Percentiles rank a stretch among this genome's conserved stretches.
phyloP scores from a whole-genome alignment of 2,113 vertebrate species.

The Notarius quadriscutis region DNA sequence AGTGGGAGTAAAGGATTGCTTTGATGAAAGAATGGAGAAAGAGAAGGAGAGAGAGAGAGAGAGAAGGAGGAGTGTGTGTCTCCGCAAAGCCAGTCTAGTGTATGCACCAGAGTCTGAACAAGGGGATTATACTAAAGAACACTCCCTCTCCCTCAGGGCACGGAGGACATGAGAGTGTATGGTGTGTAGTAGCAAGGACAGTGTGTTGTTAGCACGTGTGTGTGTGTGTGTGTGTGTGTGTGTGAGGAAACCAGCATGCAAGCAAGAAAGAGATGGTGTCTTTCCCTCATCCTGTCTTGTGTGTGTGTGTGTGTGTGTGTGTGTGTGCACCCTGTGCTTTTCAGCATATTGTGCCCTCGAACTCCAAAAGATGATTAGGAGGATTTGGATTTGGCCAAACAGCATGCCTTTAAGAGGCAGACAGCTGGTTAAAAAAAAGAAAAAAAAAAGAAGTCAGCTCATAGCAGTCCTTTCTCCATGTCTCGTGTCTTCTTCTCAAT shows the following conservation, averaged over 20 bases:
- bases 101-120: slow-evolving; percentile 72
- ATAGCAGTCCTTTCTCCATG: slow-evolving; percentile 55
- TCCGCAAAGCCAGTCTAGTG: slow-evolving; percentile 56
- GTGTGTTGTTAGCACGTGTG: slow-evolving; percentile 27
- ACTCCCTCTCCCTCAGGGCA: slow-evolving; percentile 65
- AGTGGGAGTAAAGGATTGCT: slow-evolving; percentile 45
- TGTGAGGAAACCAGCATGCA: slow-evolving; percentile 30
- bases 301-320: slow-evolving; percentile 19
- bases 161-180: slow-evolving; percentile 67
- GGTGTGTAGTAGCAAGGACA: slow-evolving; percentile 35
- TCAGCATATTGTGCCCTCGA: slow-evolving; percentile 77
- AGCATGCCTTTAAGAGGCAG: slow-evolving; percentile 76
- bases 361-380: slow-evolving; percentile 80
- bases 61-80: slow-evolving; percentile 28
- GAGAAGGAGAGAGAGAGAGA: slow-evolving; percentile 24
- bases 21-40: slow-evolving; percentile 49
- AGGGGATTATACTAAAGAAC: slow-evolving; percentile 73
- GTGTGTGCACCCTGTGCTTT: slow-evolving; percentile 65
- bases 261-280: slow-evolving; percentile 15
- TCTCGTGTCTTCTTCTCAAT: not conserved
- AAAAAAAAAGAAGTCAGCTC: slow-evolving; percentile 69
- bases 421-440: slow-evolving; percentile 75
- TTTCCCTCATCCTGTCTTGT: not conserved
- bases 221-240: slow-evolving; percentile 54
- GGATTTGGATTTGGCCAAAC: slow-evolving; percentile 73